phyloP scores from a whole-genome alignment of 1,140 invertebrate species.

The Cataglyphis hispanica region DNA sequence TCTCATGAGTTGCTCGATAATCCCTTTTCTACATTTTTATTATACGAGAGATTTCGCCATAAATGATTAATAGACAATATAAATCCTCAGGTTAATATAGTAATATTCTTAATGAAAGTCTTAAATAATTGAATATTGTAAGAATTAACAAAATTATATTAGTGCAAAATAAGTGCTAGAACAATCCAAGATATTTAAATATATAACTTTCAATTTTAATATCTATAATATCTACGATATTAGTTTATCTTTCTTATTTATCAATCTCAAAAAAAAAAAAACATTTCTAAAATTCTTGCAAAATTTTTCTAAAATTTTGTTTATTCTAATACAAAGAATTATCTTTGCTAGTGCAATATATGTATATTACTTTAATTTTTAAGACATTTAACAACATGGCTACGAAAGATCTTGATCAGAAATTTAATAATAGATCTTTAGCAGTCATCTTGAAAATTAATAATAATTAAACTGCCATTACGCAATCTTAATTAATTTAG shows the following conservation, averaged over 20 bases:
- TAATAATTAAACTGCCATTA: constrained; percentile 33
- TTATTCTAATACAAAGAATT: constrained; percentile 9
- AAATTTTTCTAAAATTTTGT: neutral
- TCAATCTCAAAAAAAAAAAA: neutral
- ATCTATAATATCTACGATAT: neutral
- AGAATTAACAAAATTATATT: constrained; percentile 16
- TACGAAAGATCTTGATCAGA: constrained; percentile 60
- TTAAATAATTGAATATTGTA: constrained; percentile 13
- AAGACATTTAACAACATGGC: constrained; percentile 63
- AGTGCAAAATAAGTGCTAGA: neutral
- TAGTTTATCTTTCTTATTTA: neutral
- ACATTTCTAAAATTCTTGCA: neutral
- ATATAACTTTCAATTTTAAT: constrained; percentile 7
- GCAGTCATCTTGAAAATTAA: constrained; percentile 66
- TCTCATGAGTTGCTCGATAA: constrained; percentile 10
- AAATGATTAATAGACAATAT: constrained; percentile 35
- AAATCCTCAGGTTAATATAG: constrained; percentile 51
- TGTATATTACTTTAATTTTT: constrained; percentile 15
- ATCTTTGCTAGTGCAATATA: constrained; percentile 1
- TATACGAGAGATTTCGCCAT: neutral
- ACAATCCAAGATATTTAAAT: neutral
- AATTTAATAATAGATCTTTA: constrained; percentile 61
- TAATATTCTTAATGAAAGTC: neutral
- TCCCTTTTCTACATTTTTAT: constrained; percentile 1
- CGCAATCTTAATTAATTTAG: constrained; percentile 1